phyloP scores from a whole-genome alignment of 2,113 vertebrate genomes.

The Hystrix cristata region DNA sequence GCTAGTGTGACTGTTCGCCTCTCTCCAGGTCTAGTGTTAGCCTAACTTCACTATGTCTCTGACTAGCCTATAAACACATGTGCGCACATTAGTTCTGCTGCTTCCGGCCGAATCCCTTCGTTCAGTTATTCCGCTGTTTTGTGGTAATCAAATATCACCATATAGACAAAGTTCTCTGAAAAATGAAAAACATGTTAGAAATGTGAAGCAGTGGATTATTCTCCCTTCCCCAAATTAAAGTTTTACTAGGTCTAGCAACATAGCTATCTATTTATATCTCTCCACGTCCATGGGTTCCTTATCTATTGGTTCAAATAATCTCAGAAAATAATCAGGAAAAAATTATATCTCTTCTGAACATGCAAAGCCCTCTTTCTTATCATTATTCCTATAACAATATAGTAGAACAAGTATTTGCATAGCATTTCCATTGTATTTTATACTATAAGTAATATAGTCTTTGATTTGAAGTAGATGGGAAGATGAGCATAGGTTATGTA shows the following conservation, averaged over 20 bases:
- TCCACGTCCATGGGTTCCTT: not conserved
- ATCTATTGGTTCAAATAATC: not conserved
- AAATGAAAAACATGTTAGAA: not conserved
- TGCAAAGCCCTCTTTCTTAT: not conserved
- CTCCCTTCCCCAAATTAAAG: not conserved
- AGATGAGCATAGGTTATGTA: too few species aligned
- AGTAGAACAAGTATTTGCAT: not conserved
- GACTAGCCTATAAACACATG: not conserved
- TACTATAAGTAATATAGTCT: not conserved
- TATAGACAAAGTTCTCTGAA: not conserved
- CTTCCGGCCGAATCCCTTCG: not conserved
- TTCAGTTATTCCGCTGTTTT: not conserved
- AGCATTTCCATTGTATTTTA: not conserved
- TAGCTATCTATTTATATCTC: not conserved
- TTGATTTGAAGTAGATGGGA: not conserved
- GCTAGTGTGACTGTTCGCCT: not conserved
- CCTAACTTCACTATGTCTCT: not conserved
- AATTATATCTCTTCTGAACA: not conserved
- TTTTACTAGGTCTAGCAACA: not conserved
- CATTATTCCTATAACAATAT: not conserved
- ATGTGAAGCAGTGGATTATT: not conserved
- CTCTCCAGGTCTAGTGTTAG: not conserved
- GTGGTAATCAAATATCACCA: not conserved
- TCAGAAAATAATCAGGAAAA: not conserved
- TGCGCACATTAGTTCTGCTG: not conserved